phyloP scores from a whole-genome alignment of 2,888 invertebrate species.

The Campoplex nolae region DNA sequence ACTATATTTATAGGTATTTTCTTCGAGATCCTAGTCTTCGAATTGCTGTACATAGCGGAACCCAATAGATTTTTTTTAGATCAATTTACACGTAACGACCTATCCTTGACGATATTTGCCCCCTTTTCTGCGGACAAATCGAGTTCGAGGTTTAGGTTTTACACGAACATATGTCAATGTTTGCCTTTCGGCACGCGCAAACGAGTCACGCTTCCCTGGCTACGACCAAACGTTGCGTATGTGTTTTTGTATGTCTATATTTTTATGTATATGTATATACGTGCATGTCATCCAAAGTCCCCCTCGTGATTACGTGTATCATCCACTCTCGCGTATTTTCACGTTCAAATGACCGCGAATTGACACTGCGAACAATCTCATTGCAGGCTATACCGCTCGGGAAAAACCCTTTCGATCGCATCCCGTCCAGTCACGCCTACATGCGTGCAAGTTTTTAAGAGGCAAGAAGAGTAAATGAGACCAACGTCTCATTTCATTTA shows the following conservation, averaged over 20 bases:
- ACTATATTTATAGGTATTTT: not conserved
- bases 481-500: not conserved
- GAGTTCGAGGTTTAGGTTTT: constrained; percentile 73
- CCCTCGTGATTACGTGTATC: constrained; percentile 44
- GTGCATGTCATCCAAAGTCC: constrained; percentile 20
- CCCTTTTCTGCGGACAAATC: constrained; percentile 45
- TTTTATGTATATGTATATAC: not conserved
- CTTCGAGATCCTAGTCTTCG: not conserved
- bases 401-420: not conserved
- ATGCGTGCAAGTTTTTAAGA: not conserved
- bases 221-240: constrained; percentile 8
- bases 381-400: not conserved
- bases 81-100: constrained; percentile 48
- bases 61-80: not conserved
- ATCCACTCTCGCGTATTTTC: constrained; percentile 66
- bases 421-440: not conserved
- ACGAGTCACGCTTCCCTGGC: constrained; percentile 80
- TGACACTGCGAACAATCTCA: constrained; percentile 63
- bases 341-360: constrained; percentile 74
- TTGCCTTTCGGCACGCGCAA: constrained; percentile 79
- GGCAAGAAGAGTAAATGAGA: not conserved
- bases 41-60: constrained; percentile 17
- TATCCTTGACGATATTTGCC: constrained; percentile 19
- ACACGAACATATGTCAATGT: constrained; percentile 83
- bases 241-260: constrained; percentile 21